These are phyloP conservation scores for Tadarida brasiliensis DNA, from an alignment of 2,797 vertebrate species.

Conservation along the genomic window DNA sequence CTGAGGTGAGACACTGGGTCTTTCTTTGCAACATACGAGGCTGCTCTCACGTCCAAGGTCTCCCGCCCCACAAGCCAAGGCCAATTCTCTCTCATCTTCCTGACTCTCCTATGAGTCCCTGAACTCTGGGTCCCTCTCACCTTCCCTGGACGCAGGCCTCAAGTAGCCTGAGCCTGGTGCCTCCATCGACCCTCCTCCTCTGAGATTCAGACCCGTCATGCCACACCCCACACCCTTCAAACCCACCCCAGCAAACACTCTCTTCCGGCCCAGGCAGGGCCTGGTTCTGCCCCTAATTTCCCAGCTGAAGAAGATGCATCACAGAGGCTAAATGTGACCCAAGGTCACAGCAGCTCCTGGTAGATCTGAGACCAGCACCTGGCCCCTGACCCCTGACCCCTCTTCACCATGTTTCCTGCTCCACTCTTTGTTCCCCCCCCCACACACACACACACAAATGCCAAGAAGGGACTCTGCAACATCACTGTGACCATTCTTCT, in stretches of 20 bases:
- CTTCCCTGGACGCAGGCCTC: neutral
- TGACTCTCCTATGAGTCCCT: neutral
- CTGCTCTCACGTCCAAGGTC: neutral
- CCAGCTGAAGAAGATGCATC: neutral
- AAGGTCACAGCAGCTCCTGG: neutral
- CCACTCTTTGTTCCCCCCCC: neutral
- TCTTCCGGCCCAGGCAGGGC: accelerated
- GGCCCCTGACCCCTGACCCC: neutral
- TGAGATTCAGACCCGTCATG: accelerated
- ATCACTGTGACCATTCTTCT: neutral
- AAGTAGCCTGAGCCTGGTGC: neutral
- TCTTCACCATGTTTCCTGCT: neutral
- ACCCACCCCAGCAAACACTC: accelerated
- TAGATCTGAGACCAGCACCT: neutral
- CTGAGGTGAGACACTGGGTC: neutral
- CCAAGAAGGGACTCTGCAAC: neutral
- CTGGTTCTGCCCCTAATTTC: neutral
- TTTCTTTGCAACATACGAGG: neutral
- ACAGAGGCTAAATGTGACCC: neutral
- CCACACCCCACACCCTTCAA: neutral
- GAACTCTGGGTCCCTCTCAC: neutral
- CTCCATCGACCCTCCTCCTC: neutral
- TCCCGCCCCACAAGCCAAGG: neutral
- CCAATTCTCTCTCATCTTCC: neutral
- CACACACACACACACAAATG: too few species aligned